Conservation (phyloP, 2,888 invertebrate genomes). For the Polymixis flavicincta region DNA sequence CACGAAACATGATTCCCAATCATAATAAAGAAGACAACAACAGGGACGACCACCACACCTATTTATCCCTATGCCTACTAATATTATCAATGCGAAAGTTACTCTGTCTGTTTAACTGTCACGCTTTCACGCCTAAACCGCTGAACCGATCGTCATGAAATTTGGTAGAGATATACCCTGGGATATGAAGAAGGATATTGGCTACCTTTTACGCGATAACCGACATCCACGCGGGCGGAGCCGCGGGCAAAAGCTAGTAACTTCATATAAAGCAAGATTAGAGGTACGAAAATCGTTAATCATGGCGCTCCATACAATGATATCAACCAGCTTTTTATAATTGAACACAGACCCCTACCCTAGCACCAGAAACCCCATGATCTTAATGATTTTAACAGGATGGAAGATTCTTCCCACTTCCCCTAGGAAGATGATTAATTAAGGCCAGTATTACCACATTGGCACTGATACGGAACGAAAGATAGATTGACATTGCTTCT, state of each 20-base stretch:
- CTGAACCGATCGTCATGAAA: too few relatives aligned
- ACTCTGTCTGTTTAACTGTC: too few relatives aligned
- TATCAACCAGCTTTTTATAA: neutral
- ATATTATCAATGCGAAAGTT: too few relatives aligned
- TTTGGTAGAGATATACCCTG: too few relatives aligned
- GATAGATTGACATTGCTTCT: neutral
- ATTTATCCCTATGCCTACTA: too few relatives aligned
- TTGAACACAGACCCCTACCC: constrained; percentile 15
- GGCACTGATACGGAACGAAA: constrained; percentile 16
- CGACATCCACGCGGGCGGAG: too few relatives aligned
- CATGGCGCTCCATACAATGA: neutral
- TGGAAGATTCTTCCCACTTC: constrained; percentile 15
- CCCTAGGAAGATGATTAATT: constrained; percentile 25
- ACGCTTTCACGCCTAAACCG: too few relatives aligned
- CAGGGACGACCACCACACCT: too few relatives aligned
- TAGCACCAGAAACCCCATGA: neutral
- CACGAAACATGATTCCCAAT: too few relatives aligned
- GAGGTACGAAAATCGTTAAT: neutral
- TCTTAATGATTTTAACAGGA: constrained; percentile 28
- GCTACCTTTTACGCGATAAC: too few relatives aligned
- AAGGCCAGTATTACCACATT: constrained; percentile 10
- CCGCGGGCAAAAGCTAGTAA: too few relatives aligned
- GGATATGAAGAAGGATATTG: too few relatives aligned
- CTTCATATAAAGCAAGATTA: neutral
- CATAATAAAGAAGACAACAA: neutral